Conservation (phyloP, 2,888 invertebrate genomes). For the Rambutsinella grinnellia region DNA sequence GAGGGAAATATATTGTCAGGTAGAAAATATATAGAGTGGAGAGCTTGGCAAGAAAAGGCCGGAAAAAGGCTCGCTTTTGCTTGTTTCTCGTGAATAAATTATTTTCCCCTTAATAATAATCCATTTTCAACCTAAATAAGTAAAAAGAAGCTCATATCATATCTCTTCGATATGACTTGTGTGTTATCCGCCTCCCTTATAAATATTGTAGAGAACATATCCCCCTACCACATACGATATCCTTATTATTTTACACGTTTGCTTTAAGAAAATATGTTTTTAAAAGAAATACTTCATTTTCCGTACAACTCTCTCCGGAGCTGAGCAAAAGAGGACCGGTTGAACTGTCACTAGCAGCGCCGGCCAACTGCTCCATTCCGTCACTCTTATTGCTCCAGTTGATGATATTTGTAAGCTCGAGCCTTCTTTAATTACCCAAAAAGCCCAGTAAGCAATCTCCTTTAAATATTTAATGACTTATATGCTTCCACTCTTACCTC, state of each 20-base stretch:
- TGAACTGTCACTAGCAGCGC: conserved; percentile 50
- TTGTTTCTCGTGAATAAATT: conserved; percentile 45
- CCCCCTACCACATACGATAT: not conserved
- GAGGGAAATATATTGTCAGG: not conserved
- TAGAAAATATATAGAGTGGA: conserved; percentile 16
- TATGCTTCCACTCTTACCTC: too few relatives aligned
- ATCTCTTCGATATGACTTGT: not conserved
- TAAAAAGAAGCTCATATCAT: not conserved
- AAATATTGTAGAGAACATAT: not conserved
- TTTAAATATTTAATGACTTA: conserved; percentile 44
- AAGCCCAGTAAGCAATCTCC: conserved; percentile 17
- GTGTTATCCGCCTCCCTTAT: not conserved
- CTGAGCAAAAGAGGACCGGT: conserved; percentile 28
- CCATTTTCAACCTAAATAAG: not conserved
- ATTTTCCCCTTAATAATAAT: conserved; percentile 11
- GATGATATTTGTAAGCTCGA: not conserved
- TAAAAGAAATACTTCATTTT: not conserved
- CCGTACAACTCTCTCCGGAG: not conserved
- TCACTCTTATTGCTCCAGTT: conserved; percentile 9
- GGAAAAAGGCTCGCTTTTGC: conserved; percentile 16
- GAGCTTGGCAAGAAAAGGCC: conserved; percentile 2
- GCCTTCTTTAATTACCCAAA: conserved; percentile 33
- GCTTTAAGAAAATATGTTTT: too few relatives aligned
- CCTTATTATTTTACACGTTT: too few relatives aligned
- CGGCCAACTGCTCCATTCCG: conserved; percentile 46